Conservation (phyloP, 2,797 vertebrate species). For the Danio kyathit region DNA sequence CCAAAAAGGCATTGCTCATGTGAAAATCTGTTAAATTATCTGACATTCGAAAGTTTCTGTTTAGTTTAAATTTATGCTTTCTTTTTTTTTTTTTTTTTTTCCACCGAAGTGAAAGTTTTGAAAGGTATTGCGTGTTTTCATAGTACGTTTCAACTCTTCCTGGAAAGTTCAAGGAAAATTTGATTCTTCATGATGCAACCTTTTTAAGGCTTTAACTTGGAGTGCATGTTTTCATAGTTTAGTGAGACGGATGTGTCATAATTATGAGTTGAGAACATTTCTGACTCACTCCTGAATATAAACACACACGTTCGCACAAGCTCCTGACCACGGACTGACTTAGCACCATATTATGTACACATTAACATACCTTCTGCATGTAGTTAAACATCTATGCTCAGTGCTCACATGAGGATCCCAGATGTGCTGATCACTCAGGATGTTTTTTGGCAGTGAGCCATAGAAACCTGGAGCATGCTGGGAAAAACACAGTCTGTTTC, state of each 20-base stretch:
- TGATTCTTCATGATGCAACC: neutral
- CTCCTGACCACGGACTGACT: neutral
- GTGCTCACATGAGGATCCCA: conserved; percentile 53
- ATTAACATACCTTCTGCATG: neutral
- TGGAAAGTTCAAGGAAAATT: neutral
- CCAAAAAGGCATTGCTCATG: neutral
- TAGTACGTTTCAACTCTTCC: neutral
- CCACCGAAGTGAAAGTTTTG: neutral
- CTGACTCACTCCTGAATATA: conserved; percentile 5
- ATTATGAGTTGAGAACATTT: conserved; percentile 5
- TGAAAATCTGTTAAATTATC: neutral
- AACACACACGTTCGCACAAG: neutral
- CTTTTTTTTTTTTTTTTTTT: neutral
- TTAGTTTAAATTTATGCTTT: neutral
- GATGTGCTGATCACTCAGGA: conserved; percentile 55
- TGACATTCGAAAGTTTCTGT: neutral
- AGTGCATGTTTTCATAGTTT: neutral
- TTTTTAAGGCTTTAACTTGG: neutral
- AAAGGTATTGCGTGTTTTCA: neutral
- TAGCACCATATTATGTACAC: neutral
- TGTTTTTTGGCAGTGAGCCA: conserved; percentile 44
- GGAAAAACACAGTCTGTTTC: conserved; percentile 4
- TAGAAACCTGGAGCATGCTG: conserved; percentile 28
- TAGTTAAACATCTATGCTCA: neutral
- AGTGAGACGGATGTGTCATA: neutral